phyloP scores from a whole-genome alignment of 37 sponge, comb jelly and placozoan genomes.

The Chondrosia reniformis region DNA sequence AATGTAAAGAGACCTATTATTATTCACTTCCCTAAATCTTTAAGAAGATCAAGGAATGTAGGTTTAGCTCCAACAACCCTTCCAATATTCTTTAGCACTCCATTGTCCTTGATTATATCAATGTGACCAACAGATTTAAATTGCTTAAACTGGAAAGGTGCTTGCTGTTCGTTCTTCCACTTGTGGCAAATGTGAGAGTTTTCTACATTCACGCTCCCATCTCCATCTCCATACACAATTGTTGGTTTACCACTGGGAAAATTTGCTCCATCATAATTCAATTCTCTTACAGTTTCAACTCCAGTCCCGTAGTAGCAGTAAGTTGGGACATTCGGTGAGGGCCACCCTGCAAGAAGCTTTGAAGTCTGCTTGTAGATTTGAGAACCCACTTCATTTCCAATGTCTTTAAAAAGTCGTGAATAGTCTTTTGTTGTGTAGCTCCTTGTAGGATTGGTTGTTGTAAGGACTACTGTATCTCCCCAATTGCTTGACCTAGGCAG shows the following conservation, averaged over 20 bases:
- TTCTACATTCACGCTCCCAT: constrained; percentile 57
- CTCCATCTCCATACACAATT: constrained; percentile 48
- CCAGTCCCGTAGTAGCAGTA: constrained; percentile 68
- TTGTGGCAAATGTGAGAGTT: constrained; percentile 50
- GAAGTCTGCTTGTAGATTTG: constrained; percentile 24
- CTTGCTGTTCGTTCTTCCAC: too few relatives aligned
- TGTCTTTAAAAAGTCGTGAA: constrained; percentile 48
- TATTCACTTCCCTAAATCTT: too few relatives aligned
- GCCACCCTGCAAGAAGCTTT: constrained; percentile 22
- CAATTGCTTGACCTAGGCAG: constrained; percentile 16
- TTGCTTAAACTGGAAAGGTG: too few relatives aligned
- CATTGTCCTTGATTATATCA: too few relatives aligned
- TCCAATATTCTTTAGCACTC: too few relatives aligned
- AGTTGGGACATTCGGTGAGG: constrained; percentile 51
- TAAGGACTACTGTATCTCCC: constrained; percentile 5
- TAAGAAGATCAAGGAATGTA: too few relatives aligned
- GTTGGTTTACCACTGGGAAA: neutral
- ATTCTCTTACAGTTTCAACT: constrained; percentile 7
- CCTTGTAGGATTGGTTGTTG: constrained; percentile 25
- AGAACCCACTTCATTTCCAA: constrained; percentile 25
- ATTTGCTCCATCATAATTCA: neutral
- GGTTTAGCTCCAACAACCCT: too few relatives aligned
- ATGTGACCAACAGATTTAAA: too few relatives aligned
- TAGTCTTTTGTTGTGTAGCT: constrained; percentile 78
- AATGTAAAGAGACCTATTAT: too few relatives aligned